These are phyloP conservation scores for Drosophila serrata DNA, from an alignment of 1,140 invertebrate genomes.

Conservation along the genomic window DNA sequence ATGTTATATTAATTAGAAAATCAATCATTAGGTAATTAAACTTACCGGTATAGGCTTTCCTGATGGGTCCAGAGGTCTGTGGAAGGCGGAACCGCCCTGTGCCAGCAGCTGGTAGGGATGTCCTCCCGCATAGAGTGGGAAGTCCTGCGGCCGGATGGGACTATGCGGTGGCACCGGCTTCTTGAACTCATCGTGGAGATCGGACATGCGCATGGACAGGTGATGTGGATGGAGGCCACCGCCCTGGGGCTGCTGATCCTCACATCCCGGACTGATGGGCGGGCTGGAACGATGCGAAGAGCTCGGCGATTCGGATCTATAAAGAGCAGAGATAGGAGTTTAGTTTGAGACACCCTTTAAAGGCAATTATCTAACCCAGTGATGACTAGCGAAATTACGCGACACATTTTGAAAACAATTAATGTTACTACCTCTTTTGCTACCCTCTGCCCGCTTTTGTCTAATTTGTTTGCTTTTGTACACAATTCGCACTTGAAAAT, in stretches of 20 bases:
- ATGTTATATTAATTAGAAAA: not conserved
- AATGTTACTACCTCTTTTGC: slow-evolving; percentile 34
- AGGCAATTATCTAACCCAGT: slow-evolving; percentile 45
- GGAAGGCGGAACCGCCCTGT: slow-evolving; percentile 81
- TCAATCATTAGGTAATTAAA: not conserved
- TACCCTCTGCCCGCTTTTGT: slow-evolving; percentile 12
- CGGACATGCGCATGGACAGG: slow-evolving; percentile 74
- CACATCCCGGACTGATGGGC: slow-evolving; percentile 84
- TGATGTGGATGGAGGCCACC: slow-evolving; percentile 56
- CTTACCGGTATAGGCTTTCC: slow-evolving; percentile 83
- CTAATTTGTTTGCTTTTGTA: slow-evolving; percentile 76
- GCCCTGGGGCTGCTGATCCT: slow-evolving; percentile 73
- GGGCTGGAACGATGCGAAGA: slow-evolving; percentile 85
- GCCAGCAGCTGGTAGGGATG: slow-evolving; percentile 84
- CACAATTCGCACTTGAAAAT: slow-evolving; percentile 56
- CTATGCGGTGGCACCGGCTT: slow-evolving; percentile 82
- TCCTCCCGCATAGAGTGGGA: slow-evolving; percentile 82
- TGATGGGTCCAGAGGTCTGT: slow-evolving; percentile 80
- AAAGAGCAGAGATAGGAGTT: not conserved
- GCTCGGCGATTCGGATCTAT: slow-evolving; percentile 83
- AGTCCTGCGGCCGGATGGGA: slow-evolving; percentile 82
- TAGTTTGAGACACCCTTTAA: slow-evolving; percentile 50
- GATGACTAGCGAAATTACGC: slow-evolving; percentile 52
- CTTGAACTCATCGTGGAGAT: slow-evolving; percentile 82
- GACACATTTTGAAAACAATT: slow-evolving; percentile 70